Evolutionary conservation across 2,113 vertebrate genomes (phyloP).

Genomic region (Onychostoma macrolepis): DNA sequence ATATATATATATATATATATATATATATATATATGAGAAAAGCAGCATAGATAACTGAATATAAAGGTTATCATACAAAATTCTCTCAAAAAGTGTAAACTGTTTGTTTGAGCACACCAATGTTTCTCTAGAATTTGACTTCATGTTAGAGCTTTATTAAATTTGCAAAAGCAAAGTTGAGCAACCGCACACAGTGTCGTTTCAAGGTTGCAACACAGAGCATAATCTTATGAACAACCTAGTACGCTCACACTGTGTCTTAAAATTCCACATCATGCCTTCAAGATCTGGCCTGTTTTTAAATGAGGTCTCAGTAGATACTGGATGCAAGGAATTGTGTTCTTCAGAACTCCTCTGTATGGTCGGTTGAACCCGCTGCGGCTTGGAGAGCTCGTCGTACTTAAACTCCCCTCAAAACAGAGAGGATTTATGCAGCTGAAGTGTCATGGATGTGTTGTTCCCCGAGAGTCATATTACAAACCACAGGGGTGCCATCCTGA

Average conservation of each 20-base stretch:
- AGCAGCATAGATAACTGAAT: not conserved
- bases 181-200: not conserved
- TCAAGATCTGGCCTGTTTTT: constrained; percentile 17
- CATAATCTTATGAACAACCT: constrained; percentile 5
- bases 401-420: constrained; percentile 39
- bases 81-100: not conserved
- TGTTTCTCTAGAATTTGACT: not conserved
- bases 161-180: not conserved
- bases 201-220: constrained; percentile 11
- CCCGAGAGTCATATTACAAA: constrained; percentile 50
- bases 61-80: not conserved
- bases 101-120: not conserved
- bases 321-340: constrained; percentile 18
- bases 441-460: constrained; percentile 41
- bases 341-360: constrained; percentile 36
- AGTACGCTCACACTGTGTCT: not conserved
- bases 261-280: constrained; percentile 36
- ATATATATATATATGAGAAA: not conserved
- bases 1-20: too few relatives aligned
- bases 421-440: constrained; percentile 45
- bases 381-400: constrained; percentile 33
- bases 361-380: constrained; percentile 16
- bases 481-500: constrained; percentile 38
- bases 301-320: constrained; percentile 41
- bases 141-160: constrained; percentile 1